Evolutionary conservation across 2,797 vertebrate genomes (phyloP), one percentile per base, ranked within the genome.

Genomic region (Cheirogaleus major): DNA sequence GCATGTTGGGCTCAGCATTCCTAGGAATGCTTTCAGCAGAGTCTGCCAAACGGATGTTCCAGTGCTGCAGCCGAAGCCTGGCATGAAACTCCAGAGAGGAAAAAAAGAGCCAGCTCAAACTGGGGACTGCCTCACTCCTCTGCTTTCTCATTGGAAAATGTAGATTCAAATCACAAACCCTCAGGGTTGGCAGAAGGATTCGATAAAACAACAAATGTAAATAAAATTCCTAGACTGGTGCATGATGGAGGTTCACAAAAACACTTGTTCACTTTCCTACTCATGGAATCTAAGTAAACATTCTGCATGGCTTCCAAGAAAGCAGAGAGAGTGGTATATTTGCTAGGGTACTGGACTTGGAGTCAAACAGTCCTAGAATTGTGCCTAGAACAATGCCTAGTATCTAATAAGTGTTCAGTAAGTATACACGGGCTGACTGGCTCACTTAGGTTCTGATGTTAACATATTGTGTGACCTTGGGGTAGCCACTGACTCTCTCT

Each of bases 1-100:
- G 91, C 76, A 73, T 92, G 32, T 70, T 93, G 43, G n/a, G 14
- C 48, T 94, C 43, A 94, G 20, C 6, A 92, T 86, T 97, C 91
- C 41, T 89, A 72, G 59, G n/a, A 98, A 93, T 91, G 55, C 35
- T 92, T 93, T 96, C 41, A 95, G 27, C 38, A 96, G 22, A 92
- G 38, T 91, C 82, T 97, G 61, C 87, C 89, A 96, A 67, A 87
- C 25, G 14, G 13, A 86, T 43, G 69, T 95, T 92, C 69, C 78
- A 96, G 7, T 57, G n/a, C 23, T 92, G 20, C 17, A 93, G 55
- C 50, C 10, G 22, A 80, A 88, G 76, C 12, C 88, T 32, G 38
- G 87, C 32, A 94, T 57, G 13, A 12, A 93, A 52, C 35, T 94
- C 27, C 59, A 91, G 43, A 92, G 22, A 63, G 17, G 38, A 35